Evolutionary conservation across 2,113 vertebrate genomes (phyloP).

Genomic region (Salminus brasiliensis): DNA sequence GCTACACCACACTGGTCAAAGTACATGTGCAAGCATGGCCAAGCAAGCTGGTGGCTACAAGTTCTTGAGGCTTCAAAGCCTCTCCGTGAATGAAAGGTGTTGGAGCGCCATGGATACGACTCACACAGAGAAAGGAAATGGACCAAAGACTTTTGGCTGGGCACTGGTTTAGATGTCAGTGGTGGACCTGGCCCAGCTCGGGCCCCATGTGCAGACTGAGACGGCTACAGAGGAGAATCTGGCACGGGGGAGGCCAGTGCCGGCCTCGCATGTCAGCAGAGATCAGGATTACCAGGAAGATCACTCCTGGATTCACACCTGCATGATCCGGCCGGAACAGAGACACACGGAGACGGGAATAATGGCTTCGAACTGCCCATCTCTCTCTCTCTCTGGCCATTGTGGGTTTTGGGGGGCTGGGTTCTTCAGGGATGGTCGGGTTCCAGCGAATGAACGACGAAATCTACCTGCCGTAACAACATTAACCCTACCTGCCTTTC

Average conservation of each 20-base stretch:
- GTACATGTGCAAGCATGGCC: no score
- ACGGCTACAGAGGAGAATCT: background rate
- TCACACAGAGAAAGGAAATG: background rate
- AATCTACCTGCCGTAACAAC: no score
- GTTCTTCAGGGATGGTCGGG: no score
- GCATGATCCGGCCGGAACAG: constrained; percentile 40
- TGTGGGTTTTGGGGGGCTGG: no score
- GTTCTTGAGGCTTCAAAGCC: no score
- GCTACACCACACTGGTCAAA: no score
- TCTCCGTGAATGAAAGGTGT: background rate
- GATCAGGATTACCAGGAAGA: constrained; percentile 56
- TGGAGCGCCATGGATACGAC: constrained; percentile 14
- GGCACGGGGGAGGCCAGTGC: constrained; percentile 1
- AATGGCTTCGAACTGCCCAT: no score
- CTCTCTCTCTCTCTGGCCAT: no score
- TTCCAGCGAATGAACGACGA: no score
- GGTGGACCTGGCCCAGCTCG: constrained; percentile 35
- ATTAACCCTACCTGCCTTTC: no score
- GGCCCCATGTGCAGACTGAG: constrained; percentile 28
- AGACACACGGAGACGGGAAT: constrained; percentile 19
- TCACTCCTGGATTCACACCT: constrained; percentile 49
- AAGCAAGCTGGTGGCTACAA: no score
- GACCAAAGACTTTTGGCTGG: constrained; percentile 4
- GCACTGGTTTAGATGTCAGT: constrained; percentile 27
- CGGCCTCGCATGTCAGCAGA: constrained; percentile 51